A percentile compares a stretch with the other conserved stretches of the same genome.
Evolutionary conservation across 2,113 vertebrate species (phyloP).

Genomic region (Sphaerodactylus townsendi): DNA sequence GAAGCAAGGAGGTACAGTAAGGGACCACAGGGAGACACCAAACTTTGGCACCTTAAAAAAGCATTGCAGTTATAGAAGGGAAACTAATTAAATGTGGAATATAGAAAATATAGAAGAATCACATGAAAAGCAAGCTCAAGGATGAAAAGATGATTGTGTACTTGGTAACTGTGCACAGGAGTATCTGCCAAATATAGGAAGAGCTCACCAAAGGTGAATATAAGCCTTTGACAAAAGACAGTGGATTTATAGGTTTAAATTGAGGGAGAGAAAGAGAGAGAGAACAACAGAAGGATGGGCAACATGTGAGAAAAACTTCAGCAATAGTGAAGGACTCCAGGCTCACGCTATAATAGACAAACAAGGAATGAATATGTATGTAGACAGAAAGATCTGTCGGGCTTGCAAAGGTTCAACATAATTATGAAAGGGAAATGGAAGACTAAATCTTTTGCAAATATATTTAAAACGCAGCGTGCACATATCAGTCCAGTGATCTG

Average conservation of each 20-base stretch:
- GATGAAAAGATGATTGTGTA: conserved; percentile 58
- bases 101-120: conserved; percentile 67
- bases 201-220: conserved; percentile 67
- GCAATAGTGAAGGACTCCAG: conserved; percentile 1
- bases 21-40: conserved; percentile 53
- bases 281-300: conserved; percentile 20
- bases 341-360: background rate
- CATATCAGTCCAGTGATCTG: background rate
- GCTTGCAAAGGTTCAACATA: background rate
- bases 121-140: conserved; percentile 66
- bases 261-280: background rate
- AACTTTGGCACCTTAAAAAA: conserved; percentile 55
- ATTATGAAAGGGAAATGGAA: background rate
- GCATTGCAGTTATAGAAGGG: conserved; percentile 54
- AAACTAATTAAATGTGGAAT: conserved; percentile 64
- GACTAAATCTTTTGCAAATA: conserved; percentile 23
- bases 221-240: conserved; percentile 48
- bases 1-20: conserved; percentile 56
- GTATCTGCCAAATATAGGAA: conserved; percentile 61
- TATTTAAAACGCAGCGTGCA: background rate
- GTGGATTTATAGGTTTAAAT: conserved; percentile 49
- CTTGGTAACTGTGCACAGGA: conserved; percentile 62
- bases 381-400: background rate
- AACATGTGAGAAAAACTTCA: background rate
- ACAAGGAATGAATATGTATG: background rate